Evolutionary conservation across 2,113 vertebrate genomes (phyloP).

Genomic region (Bucco capensis): DNA sequence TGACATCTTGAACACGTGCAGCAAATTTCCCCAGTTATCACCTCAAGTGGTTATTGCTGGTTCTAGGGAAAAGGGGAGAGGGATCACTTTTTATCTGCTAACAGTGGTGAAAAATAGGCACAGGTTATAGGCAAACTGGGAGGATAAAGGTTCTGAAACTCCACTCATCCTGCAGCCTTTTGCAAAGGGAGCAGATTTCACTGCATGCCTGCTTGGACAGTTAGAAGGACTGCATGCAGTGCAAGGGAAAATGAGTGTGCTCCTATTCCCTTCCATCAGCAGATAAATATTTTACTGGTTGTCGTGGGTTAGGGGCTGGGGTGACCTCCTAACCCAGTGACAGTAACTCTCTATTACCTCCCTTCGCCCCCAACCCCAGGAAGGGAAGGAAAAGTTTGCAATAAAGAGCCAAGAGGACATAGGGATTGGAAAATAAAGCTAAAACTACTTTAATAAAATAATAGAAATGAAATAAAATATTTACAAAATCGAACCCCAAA

Average conservation of each 20-base stretch:
- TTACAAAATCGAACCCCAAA: no score
- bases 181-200: background rate
- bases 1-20: background rate
- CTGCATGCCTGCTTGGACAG: background rate
- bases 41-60: fast-evolving
- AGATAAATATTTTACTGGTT: background rate
- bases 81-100: background rate
- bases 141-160: background rate
- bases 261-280: background rate
- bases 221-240: background rate
- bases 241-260: background rate
- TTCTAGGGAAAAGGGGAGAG: background rate
- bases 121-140: background rate
- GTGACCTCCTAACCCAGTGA: no score
- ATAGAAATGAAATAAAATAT: no score
- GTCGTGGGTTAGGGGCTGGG: no score
- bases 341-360: no score
- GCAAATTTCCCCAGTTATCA: background rate
- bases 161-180: background rate
- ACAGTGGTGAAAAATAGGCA: background rate
- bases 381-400: no score
- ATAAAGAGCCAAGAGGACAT: no score
- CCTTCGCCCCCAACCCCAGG: no score
- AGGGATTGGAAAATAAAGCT: no score
- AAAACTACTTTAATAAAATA: no score